Conservation (phyloP, 2,888 invertebrate genomes). For the Helicoverpa assulta region DNA sequence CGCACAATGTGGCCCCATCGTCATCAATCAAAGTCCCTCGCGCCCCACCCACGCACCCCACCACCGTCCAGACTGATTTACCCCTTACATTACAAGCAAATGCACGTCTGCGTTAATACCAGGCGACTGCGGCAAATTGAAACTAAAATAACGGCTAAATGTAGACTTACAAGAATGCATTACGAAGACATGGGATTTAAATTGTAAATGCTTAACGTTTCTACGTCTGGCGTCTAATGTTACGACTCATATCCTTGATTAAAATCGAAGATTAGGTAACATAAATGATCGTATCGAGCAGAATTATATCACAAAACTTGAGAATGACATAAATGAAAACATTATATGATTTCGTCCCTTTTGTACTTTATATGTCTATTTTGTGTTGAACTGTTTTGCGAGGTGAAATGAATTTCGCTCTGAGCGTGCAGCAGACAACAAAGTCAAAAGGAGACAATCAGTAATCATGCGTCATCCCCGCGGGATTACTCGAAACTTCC, state of each 20-base stretch:
- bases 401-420: slow-evolving; percentile 43
- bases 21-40: slow-evolving; percentile 84
- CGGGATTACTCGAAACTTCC: slow-evolving; percentile 60
- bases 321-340: slow-evolving; percentile 12
- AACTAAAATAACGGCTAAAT: slow-evolving; percentile 56
- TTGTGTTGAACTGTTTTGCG: not conserved
- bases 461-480: slow-evolving; percentile 64
- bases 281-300: slow-evolving; percentile 1
- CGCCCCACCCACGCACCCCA: slow-evolving; percentile 70
- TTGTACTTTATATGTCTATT: too few species aligned
- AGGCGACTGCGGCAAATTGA: slow-evolving; percentile 57
- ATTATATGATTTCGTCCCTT: slow-evolving; percentile 8
- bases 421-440: slow-evolving; percentile 49
- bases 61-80: slow-evolving; percentile 68
- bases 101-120: slow-evolving; percentile 65
- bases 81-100: slow-evolving; percentile 75
- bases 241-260: slow-evolving; percentile 27
- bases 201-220: slow-evolving; percentile 18
- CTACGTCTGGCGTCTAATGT: slow-evolving; percentile 1
- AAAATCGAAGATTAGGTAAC: slow-evolving; percentile 9
- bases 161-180: slow-evolving; percentile 41
- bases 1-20: slow-evolving; percentile 79
- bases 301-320: slow-evolving; percentile 21
- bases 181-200: slow-evolving; percentile 29
- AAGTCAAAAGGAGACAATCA: slow-evolving; percentile 64